Evolutionary conservation across 2,797 vertebrate genomes (phyloP), one percentile per base, ranked within the genome.

Genomic region (Poeciliopsis infans): DNA sequence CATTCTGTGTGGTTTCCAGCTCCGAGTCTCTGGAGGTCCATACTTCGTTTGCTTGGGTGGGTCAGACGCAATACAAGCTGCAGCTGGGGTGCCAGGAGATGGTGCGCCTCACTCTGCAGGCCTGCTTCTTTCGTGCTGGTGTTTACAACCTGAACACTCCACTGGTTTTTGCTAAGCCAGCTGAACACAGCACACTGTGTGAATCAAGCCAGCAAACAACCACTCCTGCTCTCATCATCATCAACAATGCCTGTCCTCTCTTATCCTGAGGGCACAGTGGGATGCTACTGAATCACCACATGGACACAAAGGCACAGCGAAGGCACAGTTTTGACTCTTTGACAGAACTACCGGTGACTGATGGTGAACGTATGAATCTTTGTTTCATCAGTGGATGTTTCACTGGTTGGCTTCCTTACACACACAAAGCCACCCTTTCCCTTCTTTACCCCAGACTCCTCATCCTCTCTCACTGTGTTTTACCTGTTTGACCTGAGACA

Each of bases 121-220:
- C 98, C 73, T 98, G 97, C 86, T 99, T 99, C 36, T 96, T 98
- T 79, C 97, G 96, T 78, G 96, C 98, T 0, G 98, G 98, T 36
- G 98, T 99, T 82, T 99, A 99, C 94, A 98, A 99, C 87, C 96
- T 99, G 53, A 98, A 97, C 88, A 98, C 97, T 1, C 96, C 96
- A 0, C 94, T 97, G 43, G 96, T 99, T 69, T 97, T 97, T 79
- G 98, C 98, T 84, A 97, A 96, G 93, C 95, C 97, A 8, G 94
- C 87, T 1, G 95, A 97, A 89, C 97, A 97, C 92, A 96, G 94
- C 41, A 91, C 95, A 43, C 93, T 96, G 88, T 95, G 96, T 84
- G 97, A 97, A 95, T 97, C 96, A 0, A 97, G 95, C 93, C 97
- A 97, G 91, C 97, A 97, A 94, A 96, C 92, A 36, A 96, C 97